These are phyloP conservation scores for Myotis pilosus DNA, from an alignment of 2,797 vertebrate species.

Conservation along the genomic window DNA sequence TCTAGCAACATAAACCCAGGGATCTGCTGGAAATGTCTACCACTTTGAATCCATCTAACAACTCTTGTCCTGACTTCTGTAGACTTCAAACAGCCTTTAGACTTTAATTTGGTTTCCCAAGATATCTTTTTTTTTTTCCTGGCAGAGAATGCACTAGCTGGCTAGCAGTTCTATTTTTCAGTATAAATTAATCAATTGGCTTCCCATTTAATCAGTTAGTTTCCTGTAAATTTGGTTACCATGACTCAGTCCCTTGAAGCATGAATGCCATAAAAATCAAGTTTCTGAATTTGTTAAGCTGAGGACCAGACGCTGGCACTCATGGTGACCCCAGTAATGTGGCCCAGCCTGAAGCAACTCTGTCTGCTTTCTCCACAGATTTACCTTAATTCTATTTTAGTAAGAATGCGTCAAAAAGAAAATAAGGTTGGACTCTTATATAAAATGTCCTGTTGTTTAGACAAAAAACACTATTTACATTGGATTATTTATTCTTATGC, in stretches of 20 bases:
- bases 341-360: conserved; percentile 44
- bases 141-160: conserved; percentile 12
- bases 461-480: background rate
- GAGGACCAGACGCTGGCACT: conserved; percentile 43
- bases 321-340: conserved; percentile 61
- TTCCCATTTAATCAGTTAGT: conserved; percentile 68
- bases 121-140: conserved; percentile 41
- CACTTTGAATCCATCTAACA: background rate
- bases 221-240: conserved; percentile 71
- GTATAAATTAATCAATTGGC: conserved; percentile 65
- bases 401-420: conserved; percentile 40
- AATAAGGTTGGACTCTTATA: background rate
- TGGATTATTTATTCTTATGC: conserved; percentile 32
- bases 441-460: background rate
- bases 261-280: conserved; percentile 61
- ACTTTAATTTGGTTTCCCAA: conserved; percentile 48
- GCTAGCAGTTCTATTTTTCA: conserved; percentile 58
- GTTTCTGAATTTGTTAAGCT: conserved; percentile 43
- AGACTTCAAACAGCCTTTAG: conserved; percentile 49
- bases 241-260: conserved; percentile 69
- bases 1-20: background rate
- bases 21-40: background rate
- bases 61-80: conserved; percentile 10
- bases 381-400: conserved; percentile 54
- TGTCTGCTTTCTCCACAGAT: conserved; percentile 49